phyloP scores from a whole-genome alignment of 2,888 invertebrate species.

The Epiblema foenella region DNA sequence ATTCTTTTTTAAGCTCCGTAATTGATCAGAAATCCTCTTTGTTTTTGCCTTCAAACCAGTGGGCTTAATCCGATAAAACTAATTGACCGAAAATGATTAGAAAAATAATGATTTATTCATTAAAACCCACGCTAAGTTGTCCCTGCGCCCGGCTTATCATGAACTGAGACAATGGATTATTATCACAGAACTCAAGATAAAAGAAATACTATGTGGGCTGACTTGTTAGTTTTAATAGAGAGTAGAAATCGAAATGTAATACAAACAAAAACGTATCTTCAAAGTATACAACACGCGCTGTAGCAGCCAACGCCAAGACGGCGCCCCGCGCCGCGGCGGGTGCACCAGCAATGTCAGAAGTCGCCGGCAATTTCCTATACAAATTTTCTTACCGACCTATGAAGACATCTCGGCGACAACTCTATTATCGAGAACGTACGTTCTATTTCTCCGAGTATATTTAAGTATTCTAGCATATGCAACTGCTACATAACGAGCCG shows the following conservation, averaged over 20 bases:
- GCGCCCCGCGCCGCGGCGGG: too few species aligned
- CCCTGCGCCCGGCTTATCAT: constrained; percentile 48
- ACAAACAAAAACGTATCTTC: background rate
- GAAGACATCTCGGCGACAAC: too few species aligned
- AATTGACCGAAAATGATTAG: constrained; percentile 50
- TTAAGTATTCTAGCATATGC: too few species aligned
- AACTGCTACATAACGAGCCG: too few species aligned
- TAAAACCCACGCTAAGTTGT: constrained; percentile 55
- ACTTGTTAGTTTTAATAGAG: constrained; percentile 32
- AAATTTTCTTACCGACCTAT: too few species aligned
- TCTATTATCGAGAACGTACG: too few species aligned
- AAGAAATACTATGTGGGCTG: constrained; percentile 22
- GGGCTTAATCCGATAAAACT: constrained; percentile 43
- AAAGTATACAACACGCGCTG: too few species aligned
- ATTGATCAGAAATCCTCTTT: constrained; percentile 35
- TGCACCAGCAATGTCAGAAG: too few species aligned
- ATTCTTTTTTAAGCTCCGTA: constrained; percentile 29
- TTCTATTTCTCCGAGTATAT: too few species aligned
- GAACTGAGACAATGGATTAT: constrained; percentile 63
- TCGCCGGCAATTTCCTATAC: too few species aligned
- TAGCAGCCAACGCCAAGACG: too few species aligned
- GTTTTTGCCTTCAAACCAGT: constrained; percentile 30
- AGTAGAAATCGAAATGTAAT: background rate
- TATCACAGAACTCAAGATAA: constrained; percentile 61
- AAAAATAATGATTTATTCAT: constrained; percentile 62